Conservation (phyloP, 2,888 invertebrate genomes). For the Tenthredo mesomela region DNA sequence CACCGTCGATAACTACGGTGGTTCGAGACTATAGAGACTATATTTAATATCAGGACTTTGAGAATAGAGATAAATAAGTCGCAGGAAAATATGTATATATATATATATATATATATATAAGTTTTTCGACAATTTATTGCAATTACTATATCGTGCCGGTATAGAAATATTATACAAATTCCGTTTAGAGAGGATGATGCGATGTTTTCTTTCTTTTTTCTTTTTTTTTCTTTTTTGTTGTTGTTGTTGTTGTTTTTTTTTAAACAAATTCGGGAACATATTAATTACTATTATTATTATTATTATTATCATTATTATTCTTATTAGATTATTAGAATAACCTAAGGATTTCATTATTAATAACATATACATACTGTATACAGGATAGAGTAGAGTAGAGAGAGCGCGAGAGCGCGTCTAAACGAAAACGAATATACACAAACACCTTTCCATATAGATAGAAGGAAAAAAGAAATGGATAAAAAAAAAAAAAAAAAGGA, state of each 20-base stretch:
- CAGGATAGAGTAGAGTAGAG: not conserved
- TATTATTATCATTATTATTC: not conserved
- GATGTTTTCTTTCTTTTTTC: not conserved
- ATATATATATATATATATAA: no score
- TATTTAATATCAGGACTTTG: no score
- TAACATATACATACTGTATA: not conserved
- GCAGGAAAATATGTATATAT: no score
- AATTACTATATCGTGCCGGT: constrained; percentile 67
- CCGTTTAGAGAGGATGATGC: constrained; percentile 59
- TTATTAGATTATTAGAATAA: not conserved
- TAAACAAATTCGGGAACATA: constrained; percentile 23
- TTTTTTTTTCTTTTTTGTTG: not conserved
- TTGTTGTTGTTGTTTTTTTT: not conserved
- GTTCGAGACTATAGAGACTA: not conserved
- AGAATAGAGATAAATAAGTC: not conserved
- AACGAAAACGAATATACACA: not conserved
- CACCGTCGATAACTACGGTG: not conserved
- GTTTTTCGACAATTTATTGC: constrained; percentile 72
- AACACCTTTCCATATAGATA: not conserved
- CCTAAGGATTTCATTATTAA: constrained; percentile 4
- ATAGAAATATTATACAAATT: constrained; percentile 77
- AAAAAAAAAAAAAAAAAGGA: not conserved
- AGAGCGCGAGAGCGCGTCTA: not conserved
- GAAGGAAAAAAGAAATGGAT: not conserved
- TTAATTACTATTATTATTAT: not conserved